A percentile compares a stretch with the other conserved stretches of the same genome.
Evolutionary conservation across 2,113 vertebrate genomes (phyloP).

Genomic region (Bubalus kerabau): DNA sequence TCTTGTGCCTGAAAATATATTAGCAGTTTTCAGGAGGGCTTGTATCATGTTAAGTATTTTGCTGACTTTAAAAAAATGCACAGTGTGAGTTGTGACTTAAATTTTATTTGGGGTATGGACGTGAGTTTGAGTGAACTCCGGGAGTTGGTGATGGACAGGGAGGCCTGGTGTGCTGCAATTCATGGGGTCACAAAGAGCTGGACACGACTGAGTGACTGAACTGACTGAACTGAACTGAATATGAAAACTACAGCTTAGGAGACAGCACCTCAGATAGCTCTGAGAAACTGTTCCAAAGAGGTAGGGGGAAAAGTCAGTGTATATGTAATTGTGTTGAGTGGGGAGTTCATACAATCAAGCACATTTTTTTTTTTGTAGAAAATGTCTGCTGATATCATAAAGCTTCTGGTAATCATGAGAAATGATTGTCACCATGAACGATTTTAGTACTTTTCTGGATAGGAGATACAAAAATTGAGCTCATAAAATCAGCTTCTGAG

Average conservation of each 20-base stretch:
- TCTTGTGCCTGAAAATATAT: neutral
- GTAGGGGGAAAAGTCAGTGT: neutral
- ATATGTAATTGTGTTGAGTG: neutral
- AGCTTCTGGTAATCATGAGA: neutral
- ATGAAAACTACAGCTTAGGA: neutral
- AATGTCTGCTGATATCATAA: neutral
- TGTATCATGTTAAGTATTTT: neutral
- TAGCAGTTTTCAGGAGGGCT: neutral
- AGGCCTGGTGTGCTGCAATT: no score
- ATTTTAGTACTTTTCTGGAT: neutral
- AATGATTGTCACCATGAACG: neutral
- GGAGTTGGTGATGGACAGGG: no score
- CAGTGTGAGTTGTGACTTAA: neutral
- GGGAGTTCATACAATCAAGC: neutral
- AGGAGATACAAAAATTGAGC: neutral
- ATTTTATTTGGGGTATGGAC: neutral
- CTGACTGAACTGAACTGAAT: neutral
- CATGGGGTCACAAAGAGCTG: no score
- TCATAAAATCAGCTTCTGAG: neutral
- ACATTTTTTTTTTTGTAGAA: neutral
- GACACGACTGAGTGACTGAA: rapidly evolving
- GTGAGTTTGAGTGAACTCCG: no score
- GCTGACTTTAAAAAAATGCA: neutral
- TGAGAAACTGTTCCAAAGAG: neutral
- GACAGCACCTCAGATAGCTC: neutral